Base-by-base conservation (phyloP, 2,888 invertebrate genomes). In the Lasioglossum vierecki region DNA sequence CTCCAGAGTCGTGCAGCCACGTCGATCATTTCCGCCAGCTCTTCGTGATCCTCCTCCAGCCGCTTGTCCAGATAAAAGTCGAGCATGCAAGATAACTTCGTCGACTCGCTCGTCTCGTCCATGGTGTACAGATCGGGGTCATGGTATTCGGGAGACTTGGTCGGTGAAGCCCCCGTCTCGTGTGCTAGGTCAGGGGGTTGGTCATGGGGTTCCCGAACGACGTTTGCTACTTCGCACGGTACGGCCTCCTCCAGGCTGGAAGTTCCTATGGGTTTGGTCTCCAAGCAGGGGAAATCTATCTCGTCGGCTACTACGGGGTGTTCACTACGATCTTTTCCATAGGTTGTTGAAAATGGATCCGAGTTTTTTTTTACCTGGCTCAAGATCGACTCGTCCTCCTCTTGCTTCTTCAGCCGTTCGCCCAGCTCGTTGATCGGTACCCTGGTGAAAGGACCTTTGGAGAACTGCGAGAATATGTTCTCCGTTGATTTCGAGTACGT, bases 291-390 rank as follows among this genome's bases (percentile, higher is more conserved):
- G 87, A 90, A 93, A 91, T 94, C 94, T 92, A 94, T 91, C 85
- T 94, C 94, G 89, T 94, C 94, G 86, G 93, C 93, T 90, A 92
- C 78, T 80, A 84, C 15, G 39, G 83, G 85, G 18, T 35, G 87
- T 35, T 35, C 76, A 78, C 87, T 93, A 92, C 90, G 92, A 92
- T 85, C 91, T 90, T 93, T 93, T 92, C 94, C 94, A 94, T 89
- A 92, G 41, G 79, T 87, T 91, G 79, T 87, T 91, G 92, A 94
- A 94, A 94, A 95, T 90, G 91, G 90, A 94, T 93, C 94, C 94
- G 94, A 95, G 95, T 94, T 95, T 95, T 95, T 95, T 95, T 95
- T 95, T 94, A 95, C 93, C 94, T 93, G 94, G 77, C 86, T 82
- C 4, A 94, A 80, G 18, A 72, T 30, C 94, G 86, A 81, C 11